Evolutionary conservation across 1,140 invertebrate genomes (phyloP).

Genomic region (Drosophila kurseongensis): DNA sequence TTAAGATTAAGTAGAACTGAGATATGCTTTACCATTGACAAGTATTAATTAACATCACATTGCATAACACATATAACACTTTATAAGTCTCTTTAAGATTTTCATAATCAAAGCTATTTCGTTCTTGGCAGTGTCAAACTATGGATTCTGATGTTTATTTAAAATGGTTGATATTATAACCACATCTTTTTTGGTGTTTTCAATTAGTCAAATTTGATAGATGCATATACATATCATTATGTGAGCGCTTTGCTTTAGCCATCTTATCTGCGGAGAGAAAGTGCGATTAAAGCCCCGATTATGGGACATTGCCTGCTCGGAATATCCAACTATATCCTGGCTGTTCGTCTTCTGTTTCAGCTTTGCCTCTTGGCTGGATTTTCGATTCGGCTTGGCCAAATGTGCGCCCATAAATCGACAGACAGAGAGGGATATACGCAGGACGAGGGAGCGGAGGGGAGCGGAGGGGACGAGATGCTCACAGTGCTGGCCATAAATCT

Average conservation of each 20-base stretch:
- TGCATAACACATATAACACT: too few species aligned
- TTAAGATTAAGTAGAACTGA: too few species aligned
- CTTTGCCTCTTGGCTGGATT: constrained; percentile 40
- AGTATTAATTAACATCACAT: too few species aligned
- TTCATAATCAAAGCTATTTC: too few species aligned
- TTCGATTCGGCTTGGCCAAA: constrained; percentile 53
- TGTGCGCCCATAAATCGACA: constrained; percentile 74
- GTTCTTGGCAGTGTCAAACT: too few species aligned
- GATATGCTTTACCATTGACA: too few species aligned
- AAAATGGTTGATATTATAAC: too few species aligned
- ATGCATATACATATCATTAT: background rate
- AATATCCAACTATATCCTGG: constrained; percentile 5
- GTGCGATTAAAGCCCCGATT: constrained; percentile 23
- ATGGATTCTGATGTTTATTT: too few species aligned
- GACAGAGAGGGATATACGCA: constrained; percentile 25
- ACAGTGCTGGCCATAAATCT: constrained; percentile 64
- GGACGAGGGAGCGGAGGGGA: too few species aligned
- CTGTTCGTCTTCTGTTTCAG: constrained; percentile 13
- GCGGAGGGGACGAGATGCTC: background rate
- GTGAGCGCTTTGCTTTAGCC: too few species aligned
- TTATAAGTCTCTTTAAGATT: too few species aligned
- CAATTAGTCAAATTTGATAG: background rate
- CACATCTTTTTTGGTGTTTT: background rate
- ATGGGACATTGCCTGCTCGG: background rate
- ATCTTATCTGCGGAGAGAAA: constrained; percentile 10